These are phyloP conservation scores for Trichacis sp. DNA, from an alignment of 2,888 invertebrate genomes.

Conservation along the genomic window DNA sequence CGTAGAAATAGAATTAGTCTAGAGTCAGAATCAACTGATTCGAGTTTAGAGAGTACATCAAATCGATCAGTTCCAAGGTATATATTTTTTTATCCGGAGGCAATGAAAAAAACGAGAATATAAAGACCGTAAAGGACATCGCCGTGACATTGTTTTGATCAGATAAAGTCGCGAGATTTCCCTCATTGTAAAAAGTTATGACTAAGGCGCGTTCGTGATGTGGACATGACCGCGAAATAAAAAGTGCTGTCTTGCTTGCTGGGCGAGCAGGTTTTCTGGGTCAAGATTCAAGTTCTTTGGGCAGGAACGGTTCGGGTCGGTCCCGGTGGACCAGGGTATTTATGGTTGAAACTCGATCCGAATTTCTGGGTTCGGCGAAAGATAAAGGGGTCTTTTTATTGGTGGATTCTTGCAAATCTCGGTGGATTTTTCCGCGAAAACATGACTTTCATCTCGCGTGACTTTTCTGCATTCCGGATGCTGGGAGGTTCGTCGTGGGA, in stretches of 20 bases:
- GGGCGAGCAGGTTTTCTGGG: slow-evolving; percentile 57
- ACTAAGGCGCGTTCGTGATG: slow-evolving; percentile 22
- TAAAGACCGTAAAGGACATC: background rate
- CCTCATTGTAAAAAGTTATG: slow-evolving; percentile 24
- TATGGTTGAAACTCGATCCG: too few relatives aligned
- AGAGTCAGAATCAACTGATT: too few relatives aligned
- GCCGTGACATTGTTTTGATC: background rate
- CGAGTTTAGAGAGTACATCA: too few relatives aligned
- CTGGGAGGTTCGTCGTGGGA: slow-evolving; percentile 23
- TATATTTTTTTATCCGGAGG: too few relatives aligned
- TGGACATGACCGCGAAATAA: slow-evolving; percentile 60
- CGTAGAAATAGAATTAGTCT: too few relatives aligned
- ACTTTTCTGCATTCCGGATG: slow-evolving; percentile 16
- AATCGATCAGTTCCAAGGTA: too few relatives aligned
- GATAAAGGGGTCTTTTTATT: background rate
- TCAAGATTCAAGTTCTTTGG: slow-evolving; percentile 65
- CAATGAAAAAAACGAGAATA: too few relatives aligned
- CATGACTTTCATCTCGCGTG: background rate
- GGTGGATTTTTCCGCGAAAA: background rate
- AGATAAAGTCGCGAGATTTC: slow-evolving; percentile 11
- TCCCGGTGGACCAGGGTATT: slow-evolving; percentile 30
- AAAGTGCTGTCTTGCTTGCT: slow-evolving; percentile 52
- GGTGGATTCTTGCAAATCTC: background rate
- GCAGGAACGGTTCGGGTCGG: slow-evolving; percentile 43
- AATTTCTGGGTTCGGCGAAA: too few relatives aligned